Conservation (phyloP, 2,797 vertebrate genomes). For the Tarsius wallacei region DNA sequence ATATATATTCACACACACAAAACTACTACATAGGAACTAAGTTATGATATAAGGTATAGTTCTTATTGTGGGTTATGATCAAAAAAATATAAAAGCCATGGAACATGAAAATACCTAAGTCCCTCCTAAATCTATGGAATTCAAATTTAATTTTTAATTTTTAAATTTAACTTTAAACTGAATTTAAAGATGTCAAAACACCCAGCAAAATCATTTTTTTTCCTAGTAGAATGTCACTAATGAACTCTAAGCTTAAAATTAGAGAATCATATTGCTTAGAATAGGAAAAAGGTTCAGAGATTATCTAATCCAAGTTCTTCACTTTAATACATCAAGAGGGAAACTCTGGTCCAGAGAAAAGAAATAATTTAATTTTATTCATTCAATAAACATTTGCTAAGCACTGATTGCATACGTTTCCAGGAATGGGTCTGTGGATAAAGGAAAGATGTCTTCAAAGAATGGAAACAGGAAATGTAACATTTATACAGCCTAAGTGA, state of each 20-base stretch:
- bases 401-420: not conserved
- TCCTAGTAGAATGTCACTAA: constrained; percentile 63
- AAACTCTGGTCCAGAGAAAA: constrained; percentile 6
- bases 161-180: not conserved
- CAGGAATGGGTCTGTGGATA: not conserved
- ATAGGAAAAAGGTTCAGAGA: not conserved
- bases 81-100: constrained; percentile 52
- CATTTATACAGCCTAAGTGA: not conserved
- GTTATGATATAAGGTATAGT: constrained; percentile 31
- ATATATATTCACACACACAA: not conserved
- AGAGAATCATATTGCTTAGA: constrained; percentile 48
- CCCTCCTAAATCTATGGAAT: constrained; percentile 55
- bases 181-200: constrained; percentile 63
- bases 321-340: constrained; percentile 12
- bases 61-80: constrained; percentile 15
- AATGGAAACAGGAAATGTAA: constrained; percentile 16
- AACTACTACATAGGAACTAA: not conserved
- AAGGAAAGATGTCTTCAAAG: constrained; percentile 33
- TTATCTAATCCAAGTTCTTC: constrained; percentile 48
- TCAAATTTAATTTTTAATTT: constrained; percentile 53
- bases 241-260: constrained; percentile 68
- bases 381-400: constrained; percentile 49
- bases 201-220: constrained; percentile 69
- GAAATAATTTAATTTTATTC: constrained; percentile 35
- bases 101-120: constrained; percentile 55